These are phyloP conservation scores for Labeo rohita DNA, from an alignment of 2,113 vertebrate species.

Conservation along the genomic window DNA sequence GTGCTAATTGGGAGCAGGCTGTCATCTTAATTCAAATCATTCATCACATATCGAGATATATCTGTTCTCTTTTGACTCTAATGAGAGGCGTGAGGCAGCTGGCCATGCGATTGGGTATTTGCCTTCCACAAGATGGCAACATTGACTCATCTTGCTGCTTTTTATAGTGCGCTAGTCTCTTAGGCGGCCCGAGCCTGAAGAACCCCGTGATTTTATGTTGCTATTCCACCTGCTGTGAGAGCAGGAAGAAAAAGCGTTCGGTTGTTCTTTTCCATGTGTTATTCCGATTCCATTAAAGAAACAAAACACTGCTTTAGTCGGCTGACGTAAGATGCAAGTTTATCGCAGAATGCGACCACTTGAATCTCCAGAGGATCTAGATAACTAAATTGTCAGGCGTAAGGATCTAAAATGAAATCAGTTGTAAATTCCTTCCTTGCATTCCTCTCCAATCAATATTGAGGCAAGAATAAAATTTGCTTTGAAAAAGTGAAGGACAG, in stretches of 20 bases:
- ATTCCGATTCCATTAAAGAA: conserved; percentile 10
- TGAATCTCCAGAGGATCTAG: background rate
- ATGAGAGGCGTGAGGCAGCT: background rate
- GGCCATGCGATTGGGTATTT: conserved; percentile 3
- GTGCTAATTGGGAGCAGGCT: background rate
- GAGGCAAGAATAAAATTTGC: background rate
- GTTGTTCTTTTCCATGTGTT: conserved; percentile 26
- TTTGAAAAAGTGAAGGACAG: conserved; percentile 18
- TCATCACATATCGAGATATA: background rate
- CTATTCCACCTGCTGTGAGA: conserved; percentile 10
- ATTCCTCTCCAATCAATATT: conserved; percentile 21
- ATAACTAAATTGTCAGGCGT: conserved; percentile 2
- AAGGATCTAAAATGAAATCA: conserved; percentile 35
- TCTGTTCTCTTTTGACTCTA: background rate
- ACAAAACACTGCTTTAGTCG: background rate
- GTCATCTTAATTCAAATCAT: background rate
- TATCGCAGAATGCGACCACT: background rate
- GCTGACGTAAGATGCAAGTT: background rate
- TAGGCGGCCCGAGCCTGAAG: background rate
- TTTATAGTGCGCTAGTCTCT: conserved; percentile 18
- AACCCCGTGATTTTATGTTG: conserved; percentile 3
- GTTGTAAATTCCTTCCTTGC: background rate
- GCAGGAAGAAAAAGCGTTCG: background rate
- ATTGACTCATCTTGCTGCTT: conserved; percentile 53
- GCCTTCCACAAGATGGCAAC: conserved; percentile 64